phyloP scores from a whole-genome alignment of 2,113 vertebrate genomes.

The Pyxicephalus adspersus region DNA sequence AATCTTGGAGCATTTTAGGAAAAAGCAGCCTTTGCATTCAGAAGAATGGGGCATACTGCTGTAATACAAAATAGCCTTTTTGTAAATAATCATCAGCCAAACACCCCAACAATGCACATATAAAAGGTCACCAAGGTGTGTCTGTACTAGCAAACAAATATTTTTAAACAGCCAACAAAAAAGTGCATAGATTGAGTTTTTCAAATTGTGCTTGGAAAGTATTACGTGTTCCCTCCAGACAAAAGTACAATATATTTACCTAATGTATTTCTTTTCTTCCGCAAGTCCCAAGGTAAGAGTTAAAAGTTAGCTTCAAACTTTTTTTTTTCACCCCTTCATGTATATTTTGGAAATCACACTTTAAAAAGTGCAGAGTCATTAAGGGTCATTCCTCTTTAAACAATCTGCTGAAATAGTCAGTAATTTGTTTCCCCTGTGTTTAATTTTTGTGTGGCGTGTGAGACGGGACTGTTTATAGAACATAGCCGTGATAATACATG shows the following conservation, averaged over 20 bases:
- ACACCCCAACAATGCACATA: too few species aligned
- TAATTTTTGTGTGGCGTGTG: constrained; percentile 48
- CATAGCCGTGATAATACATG: constrained; percentile 49
- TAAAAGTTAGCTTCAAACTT: background rate
- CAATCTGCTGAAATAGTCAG: constrained; percentile 45
- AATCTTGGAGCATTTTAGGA: too few species aligned
- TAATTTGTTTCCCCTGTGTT: constrained; percentile 45
- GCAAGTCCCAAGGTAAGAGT: background rate
- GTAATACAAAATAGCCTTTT: too few species aligned
- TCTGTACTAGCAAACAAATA: too few species aligned
- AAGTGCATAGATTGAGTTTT: too few species aligned
- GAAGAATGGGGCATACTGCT: too few species aligned
- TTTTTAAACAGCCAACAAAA: too few species aligned
- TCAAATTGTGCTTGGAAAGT: too few species aligned
- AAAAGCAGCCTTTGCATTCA: too few species aligned
- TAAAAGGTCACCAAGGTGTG: too few species aligned
- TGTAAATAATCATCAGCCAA: too few species aligned
- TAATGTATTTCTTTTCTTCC: background rate
- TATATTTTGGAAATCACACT: background rate
- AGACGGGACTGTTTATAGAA: constrained; percentile 51
- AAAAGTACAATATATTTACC: background rate
- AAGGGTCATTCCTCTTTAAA: constrained; percentile 42
- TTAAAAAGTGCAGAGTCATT: constrained; percentile 19
- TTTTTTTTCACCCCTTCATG: background rate
- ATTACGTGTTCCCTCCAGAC: background rate